A percentile compares a stretch with the other conserved stretches of the same genome.
Conservation (phyloP, 2,888 invertebrate species). For the Spatulosminthurus flaviceps region DNA sequence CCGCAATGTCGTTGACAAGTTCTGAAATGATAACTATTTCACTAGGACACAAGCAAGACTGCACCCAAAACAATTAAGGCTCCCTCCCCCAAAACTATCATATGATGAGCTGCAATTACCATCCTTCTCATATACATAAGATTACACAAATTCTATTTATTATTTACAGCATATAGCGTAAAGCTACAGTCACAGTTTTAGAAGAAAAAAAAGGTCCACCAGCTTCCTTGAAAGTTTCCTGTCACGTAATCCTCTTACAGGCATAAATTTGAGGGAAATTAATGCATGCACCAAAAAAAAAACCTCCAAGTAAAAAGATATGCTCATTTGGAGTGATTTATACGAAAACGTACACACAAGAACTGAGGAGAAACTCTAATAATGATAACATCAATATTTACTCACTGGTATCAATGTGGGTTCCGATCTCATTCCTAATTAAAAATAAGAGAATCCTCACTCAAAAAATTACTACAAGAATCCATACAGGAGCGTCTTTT, state of each 20-base stretch:
- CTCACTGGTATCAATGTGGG: neutral
- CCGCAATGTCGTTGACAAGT: neutral
- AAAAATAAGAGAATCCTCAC: neutral
- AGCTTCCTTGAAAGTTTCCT: constrained; percentile 26
- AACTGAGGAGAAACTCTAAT: no score
- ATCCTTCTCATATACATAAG: no score
- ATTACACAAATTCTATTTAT: no score
- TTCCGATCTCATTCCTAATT: constrained; percentile 28
- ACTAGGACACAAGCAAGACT: constrained; percentile 20
- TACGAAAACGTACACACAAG: no score
- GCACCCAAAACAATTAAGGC: constrained; percentile 23
- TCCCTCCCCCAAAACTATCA: neutral
- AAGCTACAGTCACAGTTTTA: neutral
- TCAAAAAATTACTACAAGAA: neutral
- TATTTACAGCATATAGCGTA: no score
- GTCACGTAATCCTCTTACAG: constrained; percentile 41
- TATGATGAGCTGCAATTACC: neutral
- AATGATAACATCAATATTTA: neutral
- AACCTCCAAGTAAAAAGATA: neutral
- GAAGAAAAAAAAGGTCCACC: neutral
- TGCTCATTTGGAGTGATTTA: no score
- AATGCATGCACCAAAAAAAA: neutral
- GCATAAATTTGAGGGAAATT: neutral
- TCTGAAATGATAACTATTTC: neutral
- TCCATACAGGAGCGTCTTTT: neutral